Conservation (phyloP, 2,888 invertebrate genomes). For the Phorcus lineatus region DNA sequence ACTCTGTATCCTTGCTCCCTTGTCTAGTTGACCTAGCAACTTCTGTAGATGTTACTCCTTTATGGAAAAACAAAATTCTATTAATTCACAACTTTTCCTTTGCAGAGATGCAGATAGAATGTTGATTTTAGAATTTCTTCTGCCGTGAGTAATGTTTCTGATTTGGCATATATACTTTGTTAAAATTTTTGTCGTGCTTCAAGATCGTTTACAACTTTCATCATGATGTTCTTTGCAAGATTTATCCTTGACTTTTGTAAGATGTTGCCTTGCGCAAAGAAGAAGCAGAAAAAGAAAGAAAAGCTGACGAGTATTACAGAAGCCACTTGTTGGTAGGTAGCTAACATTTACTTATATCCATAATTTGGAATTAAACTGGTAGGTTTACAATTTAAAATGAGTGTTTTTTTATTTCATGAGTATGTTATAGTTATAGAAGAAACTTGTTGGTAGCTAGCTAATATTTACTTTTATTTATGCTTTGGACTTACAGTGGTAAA, state of each 20-base stretch:
- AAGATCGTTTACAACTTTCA: too few relatives aligned
- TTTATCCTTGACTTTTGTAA: not conserved
- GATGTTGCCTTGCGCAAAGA: not conserved
- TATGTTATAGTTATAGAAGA: constrained; percentile 41
- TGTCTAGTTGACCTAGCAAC: not conserved
- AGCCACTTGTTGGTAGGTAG: constrained; percentile 52
- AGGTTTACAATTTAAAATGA: too few relatives aligned
- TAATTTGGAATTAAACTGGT: not conserved
- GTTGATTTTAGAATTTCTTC: too few relatives aligned
- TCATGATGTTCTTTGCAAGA: too few relatives aligned
- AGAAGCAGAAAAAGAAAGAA: not conserved
- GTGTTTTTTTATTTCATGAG: too few relatives aligned
- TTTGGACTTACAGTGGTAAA: too few relatives aligned
- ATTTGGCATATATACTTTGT: too few relatives aligned
- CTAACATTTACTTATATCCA: not conserved
- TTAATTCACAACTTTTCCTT: too few relatives aligned
- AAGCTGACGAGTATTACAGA: constrained; percentile 50
- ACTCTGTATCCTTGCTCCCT: constrained; percentile 67
- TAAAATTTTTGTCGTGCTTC: too few relatives aligned
- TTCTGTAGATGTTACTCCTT: not conserved
- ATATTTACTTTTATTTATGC: not conserved
- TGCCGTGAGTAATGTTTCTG: too few relatives aligned
- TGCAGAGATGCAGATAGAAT: too few relatives aligned
- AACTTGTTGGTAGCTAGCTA: constrained; percentile 50
- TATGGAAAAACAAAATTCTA: too few relatives aligned